Conservation (phyloP, 1,140 invertebrate species). For the Diorhabda sublineata region DNA sequence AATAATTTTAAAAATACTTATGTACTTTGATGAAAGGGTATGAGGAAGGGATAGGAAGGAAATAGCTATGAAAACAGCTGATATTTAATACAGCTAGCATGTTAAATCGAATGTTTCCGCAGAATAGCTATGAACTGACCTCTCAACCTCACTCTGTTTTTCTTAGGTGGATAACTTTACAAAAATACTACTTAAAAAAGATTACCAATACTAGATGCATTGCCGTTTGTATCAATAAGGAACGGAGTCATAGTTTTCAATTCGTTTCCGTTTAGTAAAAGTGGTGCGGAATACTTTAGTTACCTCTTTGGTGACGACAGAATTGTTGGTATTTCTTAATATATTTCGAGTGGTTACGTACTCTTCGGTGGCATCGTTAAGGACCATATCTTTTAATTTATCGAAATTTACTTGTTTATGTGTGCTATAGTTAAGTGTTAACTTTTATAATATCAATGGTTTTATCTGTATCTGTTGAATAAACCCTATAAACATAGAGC, state of each 20-base stretch:
- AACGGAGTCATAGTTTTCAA: slow-evolving; percentile 5
- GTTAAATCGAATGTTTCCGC: neutral
- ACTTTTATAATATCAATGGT: slow-evolving; percentile 14
- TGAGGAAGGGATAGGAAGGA: too few species aligned
- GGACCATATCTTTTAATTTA: slow-evolving; percentile 10
- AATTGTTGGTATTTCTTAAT: neutral
- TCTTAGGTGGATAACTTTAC: neutral
- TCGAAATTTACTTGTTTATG: slow-evolving; percentile 14
- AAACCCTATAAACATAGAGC: slow-evolving; percentile 19
- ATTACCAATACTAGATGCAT: neutral
- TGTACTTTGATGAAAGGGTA: too few species aligned
- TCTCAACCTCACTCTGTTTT: neutral
- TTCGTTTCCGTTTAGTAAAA: slow-evolving; percentile 9
- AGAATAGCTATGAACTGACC: neutral
- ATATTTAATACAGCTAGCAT: neutral
- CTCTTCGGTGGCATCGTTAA: slow-evolving; percentile 3
- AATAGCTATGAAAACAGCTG: neutral
- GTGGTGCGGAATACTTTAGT: slow-evolving; percentile 6
- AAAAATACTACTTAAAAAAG: neutral
- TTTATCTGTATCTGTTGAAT: neutral
- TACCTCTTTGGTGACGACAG: slow-evolving; percentile 4
- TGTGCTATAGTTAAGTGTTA: slow-evolving; percentile 13
- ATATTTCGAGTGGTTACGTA: slow-evolving; percentile 10
- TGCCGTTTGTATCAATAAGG: slow-evolving; percentile 5
- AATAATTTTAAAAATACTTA: too few species aligned